phyloP scores from a whole-genome alignment of 2,888 invertebrate species.

The Hyles lineata region DNA sequence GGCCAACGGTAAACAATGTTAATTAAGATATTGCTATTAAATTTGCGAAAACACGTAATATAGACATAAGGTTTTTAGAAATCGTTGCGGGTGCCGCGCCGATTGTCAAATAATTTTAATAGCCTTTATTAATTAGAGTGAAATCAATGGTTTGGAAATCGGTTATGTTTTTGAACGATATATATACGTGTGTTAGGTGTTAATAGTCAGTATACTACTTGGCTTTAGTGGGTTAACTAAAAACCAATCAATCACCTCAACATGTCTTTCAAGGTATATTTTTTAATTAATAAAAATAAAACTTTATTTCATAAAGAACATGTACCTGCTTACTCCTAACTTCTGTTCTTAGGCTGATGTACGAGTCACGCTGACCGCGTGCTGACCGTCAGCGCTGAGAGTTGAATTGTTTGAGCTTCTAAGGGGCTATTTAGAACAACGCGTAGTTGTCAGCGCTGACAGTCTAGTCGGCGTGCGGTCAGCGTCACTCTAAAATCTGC shows the following conservation, averaged over 20 bases:
- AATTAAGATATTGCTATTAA: conserved; percentile 3
- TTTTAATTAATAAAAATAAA: background rate
- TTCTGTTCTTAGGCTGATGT: too few relatives aligned
- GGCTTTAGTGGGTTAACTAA: conserved; percentile 21
- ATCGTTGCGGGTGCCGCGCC: background rate
- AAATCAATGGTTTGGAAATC: conserved; percentile 32
- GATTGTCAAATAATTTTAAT: conserved; percentile 23
- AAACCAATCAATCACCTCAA: conserved; percentile 19
- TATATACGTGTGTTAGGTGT: conserved; percentile 30
- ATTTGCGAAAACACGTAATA: conserved; percentile 6
- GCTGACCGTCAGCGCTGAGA: too few relatives aligned
- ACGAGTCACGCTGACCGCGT: too few relatives aligned
- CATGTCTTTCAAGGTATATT: conserved; percentile 28
- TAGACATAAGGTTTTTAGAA: conserved; percentile 6
- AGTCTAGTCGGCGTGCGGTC: too few relatives aligned
- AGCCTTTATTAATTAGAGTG: conserved; percentile 27
- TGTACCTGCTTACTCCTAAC: background rate
- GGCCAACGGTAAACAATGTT: conserved; percentile 1
- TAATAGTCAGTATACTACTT: conserved; percentile 23
- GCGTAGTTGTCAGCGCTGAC: too few relatives aligned
- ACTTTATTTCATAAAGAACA: background rate
- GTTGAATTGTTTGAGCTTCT: too few relatives aligned
- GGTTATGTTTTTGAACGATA: conserved; percentile 31
- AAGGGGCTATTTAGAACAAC: too few relatives aligned
- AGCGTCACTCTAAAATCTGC: too few relatives aligned